These are phyloP conservation scores for Apostichopus parvimensis DNA, from an alignment of 35 echinoderm and acorn worm species.

Conservation along the genomic window DNA sequence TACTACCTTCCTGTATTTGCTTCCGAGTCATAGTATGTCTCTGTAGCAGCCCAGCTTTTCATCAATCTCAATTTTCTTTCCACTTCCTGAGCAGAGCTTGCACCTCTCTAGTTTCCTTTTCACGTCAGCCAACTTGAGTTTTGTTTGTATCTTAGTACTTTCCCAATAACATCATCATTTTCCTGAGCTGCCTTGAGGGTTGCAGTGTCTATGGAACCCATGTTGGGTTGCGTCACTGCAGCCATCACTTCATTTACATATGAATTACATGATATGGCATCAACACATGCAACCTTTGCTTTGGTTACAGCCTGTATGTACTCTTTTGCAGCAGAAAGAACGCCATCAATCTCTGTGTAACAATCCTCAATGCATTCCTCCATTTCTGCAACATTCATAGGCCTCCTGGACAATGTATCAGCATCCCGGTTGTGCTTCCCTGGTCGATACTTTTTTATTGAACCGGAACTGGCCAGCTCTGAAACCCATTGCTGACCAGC, in stretches of 20 bases:
- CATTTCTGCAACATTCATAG: not conserved
- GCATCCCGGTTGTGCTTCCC: slow-evolving; percentile 40
- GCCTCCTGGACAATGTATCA: slow-evolving; percentile 41
- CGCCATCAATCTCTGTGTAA: not conserved
- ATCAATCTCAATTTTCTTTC: slow-evolving; percentile 1
- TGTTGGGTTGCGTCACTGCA: not conserved
- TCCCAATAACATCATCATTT: slow-evolving; percentile 17
- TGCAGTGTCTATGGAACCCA: not conserved
- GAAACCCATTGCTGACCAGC: slow-evolving; percentile 43
- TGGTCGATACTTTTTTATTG: slow-evolving; percentile 17
- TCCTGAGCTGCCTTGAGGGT: slow-evolving; percentile 31
- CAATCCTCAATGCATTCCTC: not conserved
- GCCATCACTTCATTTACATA: not conserved
- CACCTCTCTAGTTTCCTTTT: slow-evolving; percentile 5
- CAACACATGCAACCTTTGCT: not conserved
- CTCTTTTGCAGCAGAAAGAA: not conserved
- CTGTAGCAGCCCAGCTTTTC: not conserved
- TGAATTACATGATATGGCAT: not conserved
- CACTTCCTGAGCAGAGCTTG: slow-evolving; percentile 51
- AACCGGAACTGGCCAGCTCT: slow-evolving; percentile 42
- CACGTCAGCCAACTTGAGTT: slow-evolving; percentile 3
- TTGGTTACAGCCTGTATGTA: not conserved
- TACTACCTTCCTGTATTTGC: slow-evolving; percentile 43
- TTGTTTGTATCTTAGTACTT: not conserved
- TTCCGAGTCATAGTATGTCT: not conserved